Evolutionary conservation across 2,113 vertebrate species (phyloP), one percentile per base, ranked within the genome.

Genomic region (Myxocyprinus asiaticus): DNA sequence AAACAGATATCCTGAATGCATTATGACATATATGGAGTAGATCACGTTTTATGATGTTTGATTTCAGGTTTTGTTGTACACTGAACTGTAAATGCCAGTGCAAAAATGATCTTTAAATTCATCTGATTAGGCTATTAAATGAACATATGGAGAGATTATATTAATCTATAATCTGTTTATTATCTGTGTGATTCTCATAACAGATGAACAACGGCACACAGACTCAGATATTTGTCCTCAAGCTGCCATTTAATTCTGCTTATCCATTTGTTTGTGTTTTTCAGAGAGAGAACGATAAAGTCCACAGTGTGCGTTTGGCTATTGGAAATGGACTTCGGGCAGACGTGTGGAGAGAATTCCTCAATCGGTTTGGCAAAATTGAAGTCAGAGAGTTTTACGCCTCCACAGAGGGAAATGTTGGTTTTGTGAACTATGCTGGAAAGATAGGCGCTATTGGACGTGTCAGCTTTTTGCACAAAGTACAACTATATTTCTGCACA

Each of bases 291-390:
- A 92, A 91, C 0, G 96, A 98, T 72, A 89, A 62, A 59, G 86
- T 94, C 9, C 96, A 97, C 67, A 91, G 87, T 80, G 96, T 96
- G 5, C 88, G 92, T 77, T 22, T 93, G 42, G 95, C 96, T 0
- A 7, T 95, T 5, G 96, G 96, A 5, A 98, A 97, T 4, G 96
- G 96, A 3, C 67, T 96, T 74, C 89, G 95, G 77, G 88, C 88
- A 14, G 94, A 96, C 53, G 85, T 97, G 44, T 97, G 96, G 96
- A 94, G 78, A 56, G 93, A 97, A 78, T 96, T 97, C 63, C 66
- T 95, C 62, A 67, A 15, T 64, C 93, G 95, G 82, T 97, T 96
- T 86, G 96, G 96, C 11, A 87, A 92, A 56, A 91, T 96, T 70
- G 67, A 82, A 4, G 77, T 97, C 67, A 86, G 87, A 56, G 96